Conservation (phyloP, 2,888 invertebrate species). For the Lasioglossum oenotherae region DNA sequence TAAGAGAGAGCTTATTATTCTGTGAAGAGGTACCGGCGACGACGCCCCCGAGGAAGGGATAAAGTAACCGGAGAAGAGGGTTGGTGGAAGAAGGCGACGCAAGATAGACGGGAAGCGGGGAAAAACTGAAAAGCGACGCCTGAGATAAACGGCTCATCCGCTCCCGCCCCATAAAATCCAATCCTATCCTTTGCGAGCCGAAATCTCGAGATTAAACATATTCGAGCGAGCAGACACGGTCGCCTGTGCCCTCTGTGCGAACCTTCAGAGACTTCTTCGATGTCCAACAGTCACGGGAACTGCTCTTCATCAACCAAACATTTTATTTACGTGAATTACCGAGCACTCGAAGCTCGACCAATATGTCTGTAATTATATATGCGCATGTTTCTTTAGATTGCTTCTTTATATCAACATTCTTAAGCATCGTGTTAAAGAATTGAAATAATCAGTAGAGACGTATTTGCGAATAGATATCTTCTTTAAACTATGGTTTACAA, state of each 20-base stretch:
- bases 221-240: slow-evolving; percentile 60
- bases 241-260: slow-evolving; percentile 3
- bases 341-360: neutral
- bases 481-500: neutral
- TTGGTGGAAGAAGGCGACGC: slow-evolving; percentile 59
- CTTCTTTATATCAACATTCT: neutral
- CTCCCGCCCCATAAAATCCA: slow-evolving; percentile 78
- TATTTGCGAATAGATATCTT: too few relatives aligned
- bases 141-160: slow-evolving; percentile 83
- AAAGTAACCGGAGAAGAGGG: slow-evolving; percentile 76
- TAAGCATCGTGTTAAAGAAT: neutral
- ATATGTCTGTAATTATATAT: neutral
- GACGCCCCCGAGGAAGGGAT: slow-evolving; percentile 77
- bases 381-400: neutral
- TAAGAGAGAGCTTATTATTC: slow-evolving; percentile 81
- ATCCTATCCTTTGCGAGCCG: slow-evolving; percentile 76
- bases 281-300: neutral
- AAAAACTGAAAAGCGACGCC: slow-evolving; percentile 83
- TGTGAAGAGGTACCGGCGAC: slow-evolving; percentile 73
- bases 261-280: slow-evolving; percentile 5
- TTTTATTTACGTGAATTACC: neutral
- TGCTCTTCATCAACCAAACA: neutral
- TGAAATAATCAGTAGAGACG: neutral
- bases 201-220: slow-evolving; percentile 80
- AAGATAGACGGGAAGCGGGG: slow-evolving; percentile 63